Conservation (phyloP, 2,797 vertebrate genomes). For the Spinibarbus caldwelli region DNA sequence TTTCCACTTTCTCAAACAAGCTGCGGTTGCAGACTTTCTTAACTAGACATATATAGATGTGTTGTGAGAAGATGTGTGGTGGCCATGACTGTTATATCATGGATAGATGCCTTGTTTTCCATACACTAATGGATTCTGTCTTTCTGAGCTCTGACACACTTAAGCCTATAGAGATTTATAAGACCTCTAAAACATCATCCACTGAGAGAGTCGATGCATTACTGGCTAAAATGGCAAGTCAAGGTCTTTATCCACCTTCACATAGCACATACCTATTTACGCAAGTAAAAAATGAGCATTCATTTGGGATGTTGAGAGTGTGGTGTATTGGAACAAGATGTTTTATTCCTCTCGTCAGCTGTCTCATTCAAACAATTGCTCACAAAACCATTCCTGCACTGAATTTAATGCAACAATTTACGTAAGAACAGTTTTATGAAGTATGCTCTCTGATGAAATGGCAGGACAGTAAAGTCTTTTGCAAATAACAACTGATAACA, state of each 20-base stretch:
- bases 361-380: background rate
- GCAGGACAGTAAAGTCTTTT: background rate
- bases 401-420: background rate
- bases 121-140: conserved; percentile 7
- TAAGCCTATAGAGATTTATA: conserved; percentile 17
- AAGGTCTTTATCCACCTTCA: background rate
- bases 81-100: conserved; percentile 2
- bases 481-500: background rate
- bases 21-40: background rate
- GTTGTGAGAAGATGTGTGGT: background rate
- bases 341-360: background rate
- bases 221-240: background rate
- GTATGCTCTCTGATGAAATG: background rate
- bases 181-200: background rate
- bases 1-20: background rate
- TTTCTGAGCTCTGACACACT: background rate
- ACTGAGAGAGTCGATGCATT: background rate
- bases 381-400: background rate
- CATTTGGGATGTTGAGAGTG: background rate
- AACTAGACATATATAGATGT: conserved; percentile 3
- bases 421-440: background rate
- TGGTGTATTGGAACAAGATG: background rate
- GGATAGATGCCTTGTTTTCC: conserved; percentile 7
- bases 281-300: background rate
- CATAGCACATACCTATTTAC: background rate